Percentiles rank a stretch among this genome's conserved stretches.
These are phyloP conservation scores for Drosophila bipectinata DNA, from an alignment of 1,140 invertebrate genomes.

Conservation along the genomic window DNA sequence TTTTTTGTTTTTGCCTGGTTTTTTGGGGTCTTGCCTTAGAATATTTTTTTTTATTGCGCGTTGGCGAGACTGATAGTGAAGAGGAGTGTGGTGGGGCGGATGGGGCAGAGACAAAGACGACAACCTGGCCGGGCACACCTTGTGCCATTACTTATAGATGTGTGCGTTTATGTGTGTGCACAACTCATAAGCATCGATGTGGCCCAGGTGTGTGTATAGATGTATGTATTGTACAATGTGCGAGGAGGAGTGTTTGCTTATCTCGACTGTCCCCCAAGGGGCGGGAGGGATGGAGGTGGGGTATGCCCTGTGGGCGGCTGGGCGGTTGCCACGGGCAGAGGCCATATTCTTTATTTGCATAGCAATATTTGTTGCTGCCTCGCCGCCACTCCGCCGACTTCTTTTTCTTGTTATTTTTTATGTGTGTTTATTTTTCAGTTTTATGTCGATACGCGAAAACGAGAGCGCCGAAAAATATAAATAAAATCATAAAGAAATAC, in stretches of 20 bases:
- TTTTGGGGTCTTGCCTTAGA: constrained; percentile 68
- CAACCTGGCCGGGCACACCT: constrained; percentile 54
- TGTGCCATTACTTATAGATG: constrained; percentile 43
- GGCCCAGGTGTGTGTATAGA: constrained; percentile 35
- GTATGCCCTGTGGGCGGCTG: constrained; percentile 1
- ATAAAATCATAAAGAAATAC: constrained; percentile 67
- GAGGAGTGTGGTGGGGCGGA: constrained; percentile 7
- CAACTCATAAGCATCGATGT: constrained; percentile 49
- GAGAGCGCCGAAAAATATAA: constrained; percentile 67
- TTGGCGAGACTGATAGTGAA: constrained; percentile 62
- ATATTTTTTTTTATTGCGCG: constrained; percentile 71
- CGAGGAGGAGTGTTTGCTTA: constrained; percentile 52
- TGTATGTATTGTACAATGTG: not conserved
- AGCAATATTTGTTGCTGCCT: constrained; percentile 64
- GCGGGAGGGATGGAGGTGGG: not conserved
- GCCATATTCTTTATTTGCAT: constrained; percentile 77
- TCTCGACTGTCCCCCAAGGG: constrained; percentile 40
- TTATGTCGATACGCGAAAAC: constrained; percentile 78
- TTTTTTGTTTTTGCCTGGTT: constrained; percentile 15
- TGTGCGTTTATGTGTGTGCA: constrained; percentile 36
- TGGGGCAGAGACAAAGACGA: constrained; percentile 24
- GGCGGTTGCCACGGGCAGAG: constrained; percentile 20
- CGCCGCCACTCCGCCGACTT: constrained; percentile 4
- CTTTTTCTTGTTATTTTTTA: constrained; percentile 59
- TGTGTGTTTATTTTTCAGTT: constrained; percentile 79